Evolutionary conservation across 2,888 invertebrate genomes (phyloP).

Genomic region (Pseudolycoriella hygida): DNA sequence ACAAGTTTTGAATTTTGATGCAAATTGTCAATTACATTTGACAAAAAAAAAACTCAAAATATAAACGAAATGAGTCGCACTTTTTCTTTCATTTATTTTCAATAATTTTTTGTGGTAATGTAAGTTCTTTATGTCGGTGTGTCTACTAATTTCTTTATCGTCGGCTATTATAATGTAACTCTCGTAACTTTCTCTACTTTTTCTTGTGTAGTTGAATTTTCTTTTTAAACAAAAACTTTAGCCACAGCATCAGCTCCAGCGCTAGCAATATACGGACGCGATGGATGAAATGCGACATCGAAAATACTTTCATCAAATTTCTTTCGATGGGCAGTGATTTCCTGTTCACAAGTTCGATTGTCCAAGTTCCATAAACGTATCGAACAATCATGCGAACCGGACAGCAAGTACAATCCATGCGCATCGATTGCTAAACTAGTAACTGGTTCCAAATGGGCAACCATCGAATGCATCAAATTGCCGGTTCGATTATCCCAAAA

Average conservation of each 20-base stretch:
- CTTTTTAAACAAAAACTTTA: conserved; percentile 80
- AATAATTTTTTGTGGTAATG: no score
- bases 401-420: conserved; percentile 92
- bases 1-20: no score
- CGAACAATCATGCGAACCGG: conserved; percentile 97
- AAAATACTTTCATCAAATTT: conserved; percentile 99
- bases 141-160: no score
- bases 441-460: conserved; percentile 96
- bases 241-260: conserved; percentile 98
- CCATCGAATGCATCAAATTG: conserved; percentile 92
- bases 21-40: no score
- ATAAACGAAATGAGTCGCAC: no score
- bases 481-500: conserved; percentile 96
- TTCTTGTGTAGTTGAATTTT: no score
- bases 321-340: conserved; percentile 98
- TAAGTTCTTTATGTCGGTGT: no score
- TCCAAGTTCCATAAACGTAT: conserved; percentile 98
- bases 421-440: conserved; percentile 97
- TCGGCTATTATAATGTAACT: no score
- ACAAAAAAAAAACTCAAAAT: no score
- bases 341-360: conserved; percentile 97
- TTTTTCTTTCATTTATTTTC: no score
- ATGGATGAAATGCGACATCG: conserved; percentile 98
- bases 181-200: no score
- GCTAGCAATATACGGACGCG: conserved; percentile 95